Percentiles rank a stretch among this genome's conserved stretches.
Conservation (phyloP, 2,113 vertebrate species). For the Anoplopoma fimbria region DNA sequence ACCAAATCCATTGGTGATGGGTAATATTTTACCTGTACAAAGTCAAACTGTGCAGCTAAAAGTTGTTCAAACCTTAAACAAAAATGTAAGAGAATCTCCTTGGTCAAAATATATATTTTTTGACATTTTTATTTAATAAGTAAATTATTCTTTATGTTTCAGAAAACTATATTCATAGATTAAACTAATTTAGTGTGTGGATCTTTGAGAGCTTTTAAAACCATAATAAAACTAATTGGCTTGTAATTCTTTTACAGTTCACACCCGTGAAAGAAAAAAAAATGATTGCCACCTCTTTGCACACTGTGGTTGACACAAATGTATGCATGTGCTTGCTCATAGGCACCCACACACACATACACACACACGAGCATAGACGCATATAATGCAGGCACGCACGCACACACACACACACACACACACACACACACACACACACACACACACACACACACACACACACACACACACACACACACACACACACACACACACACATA, state of each 20-base stretch:
- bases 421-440: slow-evolving; percentile 27
- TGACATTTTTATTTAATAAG: not conserved
- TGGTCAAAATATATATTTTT: not conserved
- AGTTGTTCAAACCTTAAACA: not conserved
- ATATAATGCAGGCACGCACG: slow-evolving; percentile 37
- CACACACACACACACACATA: slow-evolving; percentile 26
- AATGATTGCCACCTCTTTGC: slow-evolving; percentile 36
- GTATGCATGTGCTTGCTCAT: slow-evolving; percentile 60
- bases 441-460: slow-evolving; percentile 8
- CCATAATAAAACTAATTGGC: slow-evolving; percentile 27
- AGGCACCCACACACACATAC: slow-evolving; percentile 41
- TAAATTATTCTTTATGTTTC: not conserved
- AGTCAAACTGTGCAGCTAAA: not conserved
- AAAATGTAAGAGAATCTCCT: not conserved
- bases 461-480: slow-evolving; percentile 24
- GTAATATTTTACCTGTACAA: not conserved
- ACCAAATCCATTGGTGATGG: not conserved
- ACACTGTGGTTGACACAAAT: slow-evolving; percentile 64
- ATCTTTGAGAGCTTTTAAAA: slow-evolving; percentile 9
- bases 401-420: slow-evolving; percentile 38
- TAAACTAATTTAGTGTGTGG: not conserved
- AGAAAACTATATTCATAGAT: not conserved
- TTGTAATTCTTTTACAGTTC: slow-evolving; percentile 54
- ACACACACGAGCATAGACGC: not conserved
- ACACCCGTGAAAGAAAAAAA: slow-evolving; percentile 40